Evolutionary conservation across 2,797 vertebrate genomes (phyloP).

Genomic region (Diplodus sargus): DNA sequence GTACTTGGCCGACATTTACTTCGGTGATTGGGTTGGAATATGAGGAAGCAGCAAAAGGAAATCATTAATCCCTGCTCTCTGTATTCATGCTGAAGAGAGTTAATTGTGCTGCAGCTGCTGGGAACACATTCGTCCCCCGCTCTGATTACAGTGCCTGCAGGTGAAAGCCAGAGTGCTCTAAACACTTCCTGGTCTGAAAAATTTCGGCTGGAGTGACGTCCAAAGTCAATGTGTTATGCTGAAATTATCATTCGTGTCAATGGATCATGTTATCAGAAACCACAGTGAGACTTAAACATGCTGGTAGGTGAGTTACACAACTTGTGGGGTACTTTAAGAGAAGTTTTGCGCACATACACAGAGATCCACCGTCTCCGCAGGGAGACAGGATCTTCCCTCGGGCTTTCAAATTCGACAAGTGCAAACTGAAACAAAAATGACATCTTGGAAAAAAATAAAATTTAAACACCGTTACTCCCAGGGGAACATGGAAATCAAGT

Average conservation of each 20-base stretch:
- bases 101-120: slow-evolving; percentile 34
- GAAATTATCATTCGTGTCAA: not conserved
- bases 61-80: not conserved
- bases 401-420: slow-evolving; percentile 48
- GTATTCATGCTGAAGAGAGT: slow-evolving; percentile 24
- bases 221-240: not conserved
- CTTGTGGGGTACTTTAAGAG: slow-evolving; percentile 9
- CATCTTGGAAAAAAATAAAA: slow-evolving; percentile 23
- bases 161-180: not conserved
- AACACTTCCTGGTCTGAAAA: not conserved
- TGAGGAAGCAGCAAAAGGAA: not conserved
- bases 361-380: slow-evolving; percentile 35
- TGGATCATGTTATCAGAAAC: not conserved
- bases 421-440: slow-evolving; percentile 29
- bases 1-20: no score
- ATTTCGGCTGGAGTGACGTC: not conserved
- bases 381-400: slow-evolving; percentile 33
- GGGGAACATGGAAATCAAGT: slow-evolving; percentile 32
- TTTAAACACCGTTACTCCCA: slow-evolving; percentile 32
- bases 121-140: slow-evolving; percentile 23
- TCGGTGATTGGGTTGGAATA: not conserved
- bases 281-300: not conserved
- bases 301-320: slow-evolving; percentile 4
- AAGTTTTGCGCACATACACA: slow-evolving; percentile 10
- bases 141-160: slow-evolving; percentile 13